Base-by-base conservation (phyloP, 2,797 vertebrate genomes). In the Numenius phaeopus region DNA sequence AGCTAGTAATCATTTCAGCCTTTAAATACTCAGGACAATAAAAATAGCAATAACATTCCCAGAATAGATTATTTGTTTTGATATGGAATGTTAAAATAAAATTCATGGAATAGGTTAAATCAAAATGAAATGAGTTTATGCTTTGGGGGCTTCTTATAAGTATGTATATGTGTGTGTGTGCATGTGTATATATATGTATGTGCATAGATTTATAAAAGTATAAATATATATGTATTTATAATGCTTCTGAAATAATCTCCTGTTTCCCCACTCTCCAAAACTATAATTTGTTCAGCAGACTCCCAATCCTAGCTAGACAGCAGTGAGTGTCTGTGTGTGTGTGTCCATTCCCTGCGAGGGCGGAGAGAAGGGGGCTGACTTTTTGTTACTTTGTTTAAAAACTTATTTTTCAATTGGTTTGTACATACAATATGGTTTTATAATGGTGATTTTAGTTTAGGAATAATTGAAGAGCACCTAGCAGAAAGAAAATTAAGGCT, bases 31-130 rank as follows among this genome's bases (percentile, higher is more conserved):
- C 42, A 34, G 42, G 27, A 58, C 64, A 75, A 75, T 71, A 91
- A 67, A 85, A 96, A 85, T 12, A 96, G 17, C 20, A 78, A 34
- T 40, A 34, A 11, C 67, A 47, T 80, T 92, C 71, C 67, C 26
- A 47, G 42, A 94, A 64, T 5, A 65, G 61, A 76, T 81, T 78
- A 75, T 95, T 94, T 96, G 83, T 89, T 97, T 96, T 67, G 50
- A 87, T 92, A 83, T 40, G 59, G 13, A 92, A 75, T 78, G 42
- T 71, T 87, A 89, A 87, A 92, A 77, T 80, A 80, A 81, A 90
- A 93, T 85, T 91, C 8, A 50, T 78, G 49, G 27, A 69, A 81
- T 29, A 62, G 11, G 15, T 69, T 47, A 85, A 80, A 34, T 78
- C 14, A 59, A 90, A 94, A 94, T 78, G 39, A 87, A 95, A 88